Percentiles rank a stretch among this genome's conserved stretches.
These are phyloP conservation scores for Alfaro cultratus DNA, from an alignment of 2,797 vertebrate species.

Conservation along the genomic window DNA sequence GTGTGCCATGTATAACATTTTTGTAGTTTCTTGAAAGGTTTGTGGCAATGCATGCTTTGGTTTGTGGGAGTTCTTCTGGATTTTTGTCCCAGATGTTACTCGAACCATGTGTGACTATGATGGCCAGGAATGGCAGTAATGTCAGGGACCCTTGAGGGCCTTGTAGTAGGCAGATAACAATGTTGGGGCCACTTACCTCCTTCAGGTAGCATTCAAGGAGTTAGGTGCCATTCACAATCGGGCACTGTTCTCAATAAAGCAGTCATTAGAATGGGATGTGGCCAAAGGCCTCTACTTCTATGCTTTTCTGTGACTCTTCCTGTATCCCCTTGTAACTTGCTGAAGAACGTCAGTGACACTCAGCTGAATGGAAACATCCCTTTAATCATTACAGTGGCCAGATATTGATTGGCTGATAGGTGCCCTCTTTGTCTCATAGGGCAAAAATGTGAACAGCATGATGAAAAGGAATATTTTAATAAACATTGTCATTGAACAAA, in stretches of 20 bases:
- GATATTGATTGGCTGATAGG: not conserved
- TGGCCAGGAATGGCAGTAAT: not conserved
- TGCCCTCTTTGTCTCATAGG: not conserved
- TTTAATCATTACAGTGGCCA: not conserved
- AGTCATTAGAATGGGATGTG: not conserved
- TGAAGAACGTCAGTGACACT: not conserved
- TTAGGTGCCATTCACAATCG: not conserved
- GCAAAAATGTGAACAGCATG: not conserved
- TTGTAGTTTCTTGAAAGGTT: not conserved
- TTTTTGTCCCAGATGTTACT: not conserved
- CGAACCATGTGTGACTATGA: not conserved
- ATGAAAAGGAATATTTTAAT: not conserved
- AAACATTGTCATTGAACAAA: not conserved
- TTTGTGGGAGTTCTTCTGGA: not conserved
- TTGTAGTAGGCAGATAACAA: not conserved
- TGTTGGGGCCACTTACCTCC: not conserved
- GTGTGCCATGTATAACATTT: not conserved
- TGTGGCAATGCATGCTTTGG: not conserved
- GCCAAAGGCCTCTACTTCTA: not conserved
- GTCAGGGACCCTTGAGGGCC: not conserved
- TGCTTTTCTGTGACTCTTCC: not conserved
- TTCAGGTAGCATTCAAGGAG: not conserved
- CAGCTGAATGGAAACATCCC: not conserved
- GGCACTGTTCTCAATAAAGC: not conserved
- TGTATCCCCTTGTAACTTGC: not conserved